These are phyloP conservation scores for Dunckerocampus dactyliophorus DNA, from an alignment of 2,113 vertebrate genomes.

Conservation along the genomic window DNA sequence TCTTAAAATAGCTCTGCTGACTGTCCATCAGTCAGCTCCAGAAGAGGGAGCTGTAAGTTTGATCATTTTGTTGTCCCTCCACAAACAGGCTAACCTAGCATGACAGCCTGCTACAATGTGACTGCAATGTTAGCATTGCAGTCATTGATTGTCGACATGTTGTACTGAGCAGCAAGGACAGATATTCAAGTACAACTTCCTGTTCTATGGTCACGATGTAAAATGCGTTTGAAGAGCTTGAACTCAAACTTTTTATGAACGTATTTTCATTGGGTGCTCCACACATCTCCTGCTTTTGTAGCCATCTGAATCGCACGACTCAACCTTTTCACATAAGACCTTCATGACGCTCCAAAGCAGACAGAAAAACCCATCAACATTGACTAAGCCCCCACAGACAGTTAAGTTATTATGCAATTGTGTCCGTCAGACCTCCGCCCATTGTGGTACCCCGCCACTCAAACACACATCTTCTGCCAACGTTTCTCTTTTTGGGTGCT, in stretches of 20 bases:
- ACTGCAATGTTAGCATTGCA: too few relatives aligned
- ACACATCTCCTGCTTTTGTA: background rate
- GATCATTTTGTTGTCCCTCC: too few relatives aligned
- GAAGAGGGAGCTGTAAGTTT: too few relatives aligned
- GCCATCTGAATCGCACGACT: background rate
- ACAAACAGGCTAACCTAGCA: too few relatives aligned
- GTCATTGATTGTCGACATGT: too few relatives aligned
- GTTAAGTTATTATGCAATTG: constrained; percentile 30
- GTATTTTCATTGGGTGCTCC: background rate
- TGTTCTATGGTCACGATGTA: too few relatives aligned
- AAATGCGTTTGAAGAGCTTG: too few relatives aligned
- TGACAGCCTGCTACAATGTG: too few relatives aligned
- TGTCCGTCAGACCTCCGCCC: constrained; percentile 15
- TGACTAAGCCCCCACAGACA: constrained; percentile 28
- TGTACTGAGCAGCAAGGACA: too few relatives aligned
- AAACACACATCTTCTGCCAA: constrained; percentile 30
- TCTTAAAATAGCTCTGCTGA: too few relatives aligned
- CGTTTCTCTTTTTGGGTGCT: constrained; percentile 36
- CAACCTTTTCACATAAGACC: constrained; percentile 7
- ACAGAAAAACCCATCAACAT: constrained; percentile 30
- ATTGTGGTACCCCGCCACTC: constrained; percentile 1
- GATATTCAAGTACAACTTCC: too few relatives aligned
- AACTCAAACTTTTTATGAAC: background rate
- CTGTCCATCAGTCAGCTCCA: too few relatives aligned
- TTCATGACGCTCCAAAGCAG: constrained; percentile 8